Evolutionary conservation across 2,113 vertebrate genomes (phyloP).

Genomic region (Gallinago paraguaiae): DNA sequence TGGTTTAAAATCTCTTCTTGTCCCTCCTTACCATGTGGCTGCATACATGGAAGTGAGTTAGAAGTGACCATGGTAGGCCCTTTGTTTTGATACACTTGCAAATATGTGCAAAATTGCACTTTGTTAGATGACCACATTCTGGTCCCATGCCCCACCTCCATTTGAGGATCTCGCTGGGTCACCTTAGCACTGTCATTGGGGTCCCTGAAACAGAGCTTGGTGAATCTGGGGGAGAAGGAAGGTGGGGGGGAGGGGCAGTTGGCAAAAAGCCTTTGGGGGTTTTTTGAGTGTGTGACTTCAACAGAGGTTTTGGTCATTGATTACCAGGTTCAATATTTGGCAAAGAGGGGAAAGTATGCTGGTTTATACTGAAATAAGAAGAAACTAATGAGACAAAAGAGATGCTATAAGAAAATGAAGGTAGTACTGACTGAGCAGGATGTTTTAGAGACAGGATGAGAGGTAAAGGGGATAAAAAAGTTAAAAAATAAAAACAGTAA

Average conservation of each 20-base stretch:
- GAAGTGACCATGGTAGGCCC: neutral
- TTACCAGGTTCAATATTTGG: neutral
- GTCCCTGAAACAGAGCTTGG: neutral
- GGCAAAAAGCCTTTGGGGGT: neutral
- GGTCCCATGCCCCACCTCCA: neutral
- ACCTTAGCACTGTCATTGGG: neutral
- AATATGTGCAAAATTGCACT: neutral
- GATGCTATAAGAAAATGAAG: neutral
- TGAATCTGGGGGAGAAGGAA: neutral
- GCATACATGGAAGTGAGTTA: neutral
- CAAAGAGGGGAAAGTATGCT: neutral
- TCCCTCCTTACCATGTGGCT: neutral
- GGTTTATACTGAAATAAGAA: neutral
- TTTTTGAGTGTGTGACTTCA: neutral
- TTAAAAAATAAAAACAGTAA: neutral
- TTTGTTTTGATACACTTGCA: neutral
- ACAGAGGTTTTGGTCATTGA: neutral
- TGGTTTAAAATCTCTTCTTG: neutral
- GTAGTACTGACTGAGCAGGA: neutral
- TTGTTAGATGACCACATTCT: neutral
- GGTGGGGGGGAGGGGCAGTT: fast-evolving
- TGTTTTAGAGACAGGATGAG: neutral
- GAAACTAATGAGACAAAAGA: neutral
- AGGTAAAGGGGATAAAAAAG: neutral
- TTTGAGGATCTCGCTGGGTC: neutral